Evolutionary conservation across 2,888 invertebrate genomes (phyloP), one percentile per base, ranked within the genome.

Genomic region (Rhogogaster chlorosoma): DNA sequence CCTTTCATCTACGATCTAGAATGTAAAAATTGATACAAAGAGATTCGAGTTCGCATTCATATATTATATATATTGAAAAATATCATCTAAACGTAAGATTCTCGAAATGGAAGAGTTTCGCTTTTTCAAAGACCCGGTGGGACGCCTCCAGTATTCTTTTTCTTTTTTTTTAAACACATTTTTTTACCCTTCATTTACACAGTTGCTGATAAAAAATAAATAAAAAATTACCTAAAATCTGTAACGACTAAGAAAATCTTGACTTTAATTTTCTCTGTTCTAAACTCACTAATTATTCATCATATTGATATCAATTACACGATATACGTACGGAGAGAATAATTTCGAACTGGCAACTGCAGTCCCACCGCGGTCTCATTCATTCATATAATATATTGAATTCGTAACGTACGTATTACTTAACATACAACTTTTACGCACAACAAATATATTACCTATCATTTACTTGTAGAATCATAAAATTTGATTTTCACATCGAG

Each of bases 1-100:
- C 85, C 45, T 80, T 85, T 85, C 85, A 64, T 84, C 85, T 86
- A 85, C 85, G 84, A 87, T 86, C 85, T 86, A 86, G 84, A 83
- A 86, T 86, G 85, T 86, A 86, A 84, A 86, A 77, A 77, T 77
- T 49, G 45, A 29, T 77, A 77, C 49, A 77, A 77, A 77, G 12
- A 49, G 75, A 77, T 45, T 49, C 75, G 49, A 49, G 7, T 53
- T 53, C 53, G 53, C 7, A 53, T 53, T 53, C 53, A n/a, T n/a
- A 53, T 53, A 61, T 57, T 22, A 42, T 78, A 9, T 36, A 49
- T 78, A 45, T 57, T 53, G 78, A 78, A 78, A 78, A 78, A 78
- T 78, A 78, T 78, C 53, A 78, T 78, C 53, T 53, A 78, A 78
- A 78, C 29, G 78, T 53, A 78, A 78, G 78, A 53, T n/a, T 78